Percentiles rank a stretch among this genome's conserved stretches.
Evolutionary conservation across 2,113 vertebrate species (phyloP).

Genomic region (Tragelaphus scriptus): DNA sequence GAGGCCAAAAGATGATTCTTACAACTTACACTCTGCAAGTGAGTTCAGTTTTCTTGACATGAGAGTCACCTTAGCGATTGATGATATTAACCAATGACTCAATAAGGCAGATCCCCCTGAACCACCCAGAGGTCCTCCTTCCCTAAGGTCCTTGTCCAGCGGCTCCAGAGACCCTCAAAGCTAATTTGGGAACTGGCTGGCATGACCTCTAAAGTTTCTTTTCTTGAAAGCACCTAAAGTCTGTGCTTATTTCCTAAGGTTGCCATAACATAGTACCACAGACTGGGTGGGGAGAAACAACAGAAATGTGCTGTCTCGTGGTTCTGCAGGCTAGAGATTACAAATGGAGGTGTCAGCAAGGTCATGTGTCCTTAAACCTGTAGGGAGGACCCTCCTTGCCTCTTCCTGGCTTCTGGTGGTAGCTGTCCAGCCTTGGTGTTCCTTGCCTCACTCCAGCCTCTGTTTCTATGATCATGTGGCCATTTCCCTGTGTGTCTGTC

Average conservation of each 20-base stretch:
- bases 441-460: not conserved
- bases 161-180: not conserved
- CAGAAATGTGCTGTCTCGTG: not conserved
- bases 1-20: not conserved
- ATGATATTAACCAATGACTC: not conserved
- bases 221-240: not conserved
- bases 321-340: not conserved
- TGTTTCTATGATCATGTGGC: not conserved
- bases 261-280: too few relatives aligned
- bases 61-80: not conserved
- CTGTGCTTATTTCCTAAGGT: not conserved
- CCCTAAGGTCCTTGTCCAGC: not conserved
- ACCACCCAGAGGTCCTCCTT: not conserved
- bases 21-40: not conserved
- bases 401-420: not conserved
- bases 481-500: not conserved
- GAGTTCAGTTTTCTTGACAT: not conserved
- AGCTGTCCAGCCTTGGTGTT: fast-evolving
- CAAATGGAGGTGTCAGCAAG: not conserved
- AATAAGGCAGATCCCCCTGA: not conserved
- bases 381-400: not conserved
- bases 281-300: not conserved
- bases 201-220: not conserved
- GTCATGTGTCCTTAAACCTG: not conserved
- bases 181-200: not conserved